Evolutionary conservation across 2,797 vertebrate species (phyloP), one percentile per base, ranked within the genome.

Genomic region (Melanotaenia parkinsoni): DNA sequence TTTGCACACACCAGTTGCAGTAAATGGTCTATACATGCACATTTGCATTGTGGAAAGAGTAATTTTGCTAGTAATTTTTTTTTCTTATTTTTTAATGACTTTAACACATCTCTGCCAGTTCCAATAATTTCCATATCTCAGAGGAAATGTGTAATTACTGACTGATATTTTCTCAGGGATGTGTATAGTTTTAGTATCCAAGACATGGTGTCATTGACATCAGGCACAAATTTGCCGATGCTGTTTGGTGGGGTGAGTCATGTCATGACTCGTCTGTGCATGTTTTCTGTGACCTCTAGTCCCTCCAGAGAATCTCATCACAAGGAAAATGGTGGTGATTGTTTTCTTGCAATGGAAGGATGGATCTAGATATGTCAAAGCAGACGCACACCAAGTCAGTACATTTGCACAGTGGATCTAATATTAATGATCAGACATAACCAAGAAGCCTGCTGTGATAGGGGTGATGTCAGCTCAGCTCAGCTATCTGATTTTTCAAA

Each of bases 161-260:
- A 43, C 73, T 75, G 76, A 83, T 90, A 86, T 83, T 87, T 90
- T 90, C 89, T 87, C 85, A 85, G 71, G 86, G 77, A 87, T 74
- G 82, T 74, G 81, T 83, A 33, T 76, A 82, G 80, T 81, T 86
- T 86, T 66, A 80, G 80, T 66, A 70, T 87, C 69, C 22, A 71
- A 87, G 80, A 85, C 85, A 81, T 87, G 45, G 88, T 87, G 90
- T 88, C 89, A 88, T 84, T 91, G 85, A 93, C 89, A 90, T 90
- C 77, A 86, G 85, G 83, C 82, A 38, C 88, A 88, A 84, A 70
- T 87, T 90, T 89, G 86, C 79, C 81, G 79, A 85, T 58, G 35
- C 62, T 65, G 75, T 82, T 87, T 71, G 63, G 74, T 81, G 75
- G 84, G 76, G 79, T 91, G 87, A 91, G 77, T 84, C 86, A 91